phyloP scores from a whole-genome alignment of 2,113 vertebrate genomes.

The Strigops habroptila region DNA sequence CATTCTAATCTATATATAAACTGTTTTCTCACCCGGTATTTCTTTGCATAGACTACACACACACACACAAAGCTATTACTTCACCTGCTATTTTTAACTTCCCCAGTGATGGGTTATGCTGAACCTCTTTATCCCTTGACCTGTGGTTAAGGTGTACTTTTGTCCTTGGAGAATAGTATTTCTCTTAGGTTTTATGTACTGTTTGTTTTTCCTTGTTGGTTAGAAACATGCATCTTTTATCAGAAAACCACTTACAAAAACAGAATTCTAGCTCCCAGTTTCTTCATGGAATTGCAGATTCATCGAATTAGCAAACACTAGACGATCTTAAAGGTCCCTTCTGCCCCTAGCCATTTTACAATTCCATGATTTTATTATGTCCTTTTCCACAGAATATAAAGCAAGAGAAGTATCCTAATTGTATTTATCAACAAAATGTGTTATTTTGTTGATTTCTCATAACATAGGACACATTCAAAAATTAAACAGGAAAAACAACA shows the following conservation, averaged over 20 bases:
- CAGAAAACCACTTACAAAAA: not conserved
- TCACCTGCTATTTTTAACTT: not conserved
- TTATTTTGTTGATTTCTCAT: not conserved
- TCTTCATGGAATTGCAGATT: not conserved
- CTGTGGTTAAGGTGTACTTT: not conserved
- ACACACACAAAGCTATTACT: not conserved
- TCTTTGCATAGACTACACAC: not conserved
- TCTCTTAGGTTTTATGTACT: not conserved
- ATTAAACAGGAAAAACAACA: not conserved
- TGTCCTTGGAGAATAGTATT: not conserved
- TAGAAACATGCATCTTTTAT: not conserved
- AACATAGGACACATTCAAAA: not conserved
- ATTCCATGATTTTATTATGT: not conserved
- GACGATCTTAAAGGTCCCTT: not conserved
- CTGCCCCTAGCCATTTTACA: not conserved
- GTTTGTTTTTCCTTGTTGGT: not conserved
- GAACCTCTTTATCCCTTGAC: not conserved
- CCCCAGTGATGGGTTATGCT: not conserved
- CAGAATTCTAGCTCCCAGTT: not conserved
- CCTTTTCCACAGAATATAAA: not conserved
- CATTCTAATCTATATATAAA: not conserved
- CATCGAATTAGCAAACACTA: not conserved
- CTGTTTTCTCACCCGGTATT: not conserved
- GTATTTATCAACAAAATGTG: fast-evolving
- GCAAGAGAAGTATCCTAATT: not conserved